phyloP scores from a whole-genome alignment of 2,113 vertebrate genomes.

The Festucalex cinctus region DNA sequence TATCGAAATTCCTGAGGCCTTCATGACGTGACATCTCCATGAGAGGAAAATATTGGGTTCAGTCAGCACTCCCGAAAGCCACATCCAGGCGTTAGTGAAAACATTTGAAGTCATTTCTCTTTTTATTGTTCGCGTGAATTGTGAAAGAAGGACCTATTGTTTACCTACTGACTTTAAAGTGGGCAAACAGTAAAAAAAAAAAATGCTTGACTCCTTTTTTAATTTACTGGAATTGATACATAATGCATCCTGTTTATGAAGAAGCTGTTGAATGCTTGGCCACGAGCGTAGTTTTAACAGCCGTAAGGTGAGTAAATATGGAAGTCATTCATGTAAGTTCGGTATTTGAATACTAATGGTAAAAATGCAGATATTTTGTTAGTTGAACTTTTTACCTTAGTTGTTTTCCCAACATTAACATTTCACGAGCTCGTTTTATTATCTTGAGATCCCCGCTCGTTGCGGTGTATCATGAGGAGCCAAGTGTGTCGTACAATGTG shows the following conservation, averaged over 20 bases:
- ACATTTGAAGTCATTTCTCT: slow-evolving; percentile 23
- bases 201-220: slow-evolving; percentile 3
- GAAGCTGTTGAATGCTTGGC: slow-evolving; percentile 22
- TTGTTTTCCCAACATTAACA: background rate
- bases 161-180: slow-evolving; percentile 50
- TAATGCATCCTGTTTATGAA: slow-evolving; percentile 5
- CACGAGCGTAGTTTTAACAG: slow-evolving; percentile 20
- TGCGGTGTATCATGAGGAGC: slow-evolving; percentile 42
- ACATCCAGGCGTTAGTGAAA: background rate
- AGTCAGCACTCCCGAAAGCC: background rate
- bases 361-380: slow-evolving; percentile 13
- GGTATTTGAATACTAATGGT: slow-evolving; percentile 27
- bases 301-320: background rate
- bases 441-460: slow-evolving; percentile 29
- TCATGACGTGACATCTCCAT: slow-evolving; percentile 12
- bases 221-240: slow-evolving; percentile 14
- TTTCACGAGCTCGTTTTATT: background rate
- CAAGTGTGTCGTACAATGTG: slow-evolving; percentile 26
- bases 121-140: slow-evolving; percentile 27
- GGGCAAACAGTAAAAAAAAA: background rate
- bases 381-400: background rate
- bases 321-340: background rate
- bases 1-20: slow-evolving; percentile 72
- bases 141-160: slow-evolving; percentile 48
- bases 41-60: background rate